Percentiles rank a stretch among this genome's conserved stretches.
phyloP scores from a whole-genome alignment of 1,140 invertebrate genomes.

The Oncopodura yosiiana region DNA sequence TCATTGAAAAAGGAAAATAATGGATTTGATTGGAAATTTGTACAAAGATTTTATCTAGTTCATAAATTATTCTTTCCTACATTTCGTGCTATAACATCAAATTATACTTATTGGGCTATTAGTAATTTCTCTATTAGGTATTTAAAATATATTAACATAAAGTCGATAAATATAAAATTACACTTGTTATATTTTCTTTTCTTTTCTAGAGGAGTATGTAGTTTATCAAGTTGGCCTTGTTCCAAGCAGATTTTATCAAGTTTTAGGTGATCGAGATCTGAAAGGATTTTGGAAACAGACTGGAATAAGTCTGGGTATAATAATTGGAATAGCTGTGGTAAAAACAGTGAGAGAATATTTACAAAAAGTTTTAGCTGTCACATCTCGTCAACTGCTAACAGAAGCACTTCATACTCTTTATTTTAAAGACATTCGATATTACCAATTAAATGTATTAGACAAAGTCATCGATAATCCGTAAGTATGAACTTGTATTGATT shows the following conservation, averaged over 20 bases:
- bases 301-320: constrained; percentile 40
- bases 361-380: constrained; percentile 42
- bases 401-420: constrained; percentile 43
- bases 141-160: constrained; percentile 11
- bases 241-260: constrained; percentile 46
- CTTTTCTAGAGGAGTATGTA: constrained; percentile 44
- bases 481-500: constrained; percentile 29
- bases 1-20: too few species aligned
- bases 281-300: constrained; percentile 41
- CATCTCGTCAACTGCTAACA: constrained; percentile 43
- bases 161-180: background rate
- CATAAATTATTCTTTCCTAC: too few species aligned
- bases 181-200: constrained; percentile 1
- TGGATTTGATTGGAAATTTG: too few species aligned
- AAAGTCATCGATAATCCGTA: constrained; percentile 48
- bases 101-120: too few species aligned
- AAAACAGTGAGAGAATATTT: constrained; percentile 42
- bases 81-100: too few species aligned
- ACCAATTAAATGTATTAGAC: constrained; percentile 45
- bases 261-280: constrained; percentile 44
- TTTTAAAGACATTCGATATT: constrained; percentile 45
- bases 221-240: constrained; percentile 48
- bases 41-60: too few species aligned
- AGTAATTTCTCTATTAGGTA: too few species aligned
- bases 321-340: constrained; percentile 45